A percentile compares a stretch with the other conserved stretches of the same genome.
Conservation (phyloP, 2,113 vertebrate species). For the zebrafish (Danio rerio) region GRCz12tu NC_133195.1:41464001-41464500, state of each 20-base stretch:
- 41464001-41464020: not conserved
- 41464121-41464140: constrained; percentile 2
- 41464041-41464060: not conserved
- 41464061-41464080: not conserved
- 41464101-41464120: not conserved
- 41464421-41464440: not conserved
- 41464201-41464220: constrained; percentile 29
- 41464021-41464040: constrained; percentile 17
- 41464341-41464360: not conserved
- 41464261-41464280: constrained; percentile 25
- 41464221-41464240: constrained; percentile 4
- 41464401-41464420: constrained; percentile 13
- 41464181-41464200: constrained; percentile 33
- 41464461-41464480: not conserved
- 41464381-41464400: constrained; percentile 14
- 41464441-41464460: not conserved
- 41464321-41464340: not conserved
- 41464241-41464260: constrained; percentile 20
- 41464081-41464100: constrained; percentile 17
- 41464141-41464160: not conserved
- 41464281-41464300: not conserved
- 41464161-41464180: constrained; percentile 31
- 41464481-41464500: not conserved
- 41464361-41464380: constrained; percentile 19
- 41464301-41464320: not conserved